Percentiles rank a stretch among this genome's conserved stretches.
phyloP scores from a whole-genome alignment of 2,113 vertebrate genomes.

The Antechinus flavipes region DNA sequence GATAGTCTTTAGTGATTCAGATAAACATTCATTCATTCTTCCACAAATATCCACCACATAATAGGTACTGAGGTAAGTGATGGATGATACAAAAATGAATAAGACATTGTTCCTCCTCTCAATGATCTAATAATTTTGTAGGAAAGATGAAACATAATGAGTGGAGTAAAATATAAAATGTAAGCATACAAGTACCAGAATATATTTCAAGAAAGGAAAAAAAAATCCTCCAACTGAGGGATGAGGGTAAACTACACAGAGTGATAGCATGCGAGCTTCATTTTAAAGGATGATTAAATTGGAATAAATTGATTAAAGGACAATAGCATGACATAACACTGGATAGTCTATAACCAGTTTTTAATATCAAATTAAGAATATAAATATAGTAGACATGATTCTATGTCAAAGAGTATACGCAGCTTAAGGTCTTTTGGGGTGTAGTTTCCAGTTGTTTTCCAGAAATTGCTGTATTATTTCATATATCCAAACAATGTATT shows the following conservation, averaged over 20 bases:
- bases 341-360: neutral
- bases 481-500: neutral
- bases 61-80: neutral
- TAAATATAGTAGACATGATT: neutral
- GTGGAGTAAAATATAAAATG: neutral
- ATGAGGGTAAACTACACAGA: neutral
- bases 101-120: neutral
- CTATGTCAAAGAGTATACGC: neutral
- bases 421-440: neutral
- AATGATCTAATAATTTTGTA: neutral
- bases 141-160: neutral
- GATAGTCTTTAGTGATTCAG: neutral
- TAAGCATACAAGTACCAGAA: neutral
- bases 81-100: neutral
- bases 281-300: neutral
- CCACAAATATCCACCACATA: neutral
- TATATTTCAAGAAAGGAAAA: neutral
- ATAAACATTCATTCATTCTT: neutral
- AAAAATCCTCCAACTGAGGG: neutral
- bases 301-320: neutral
- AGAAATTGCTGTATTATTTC: neutral
- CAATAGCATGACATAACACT: neutral
- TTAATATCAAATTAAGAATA: neutral
- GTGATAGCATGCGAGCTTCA: neutral
- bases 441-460: neutral